Percentiles rank a stretch among this genome's conserved stretches.
These are phyloP conservation scores for Mythimna loreyi DNA, from an alignment of 2,888 invertebrate genomes.

Conservation along the genomic window DNA sequence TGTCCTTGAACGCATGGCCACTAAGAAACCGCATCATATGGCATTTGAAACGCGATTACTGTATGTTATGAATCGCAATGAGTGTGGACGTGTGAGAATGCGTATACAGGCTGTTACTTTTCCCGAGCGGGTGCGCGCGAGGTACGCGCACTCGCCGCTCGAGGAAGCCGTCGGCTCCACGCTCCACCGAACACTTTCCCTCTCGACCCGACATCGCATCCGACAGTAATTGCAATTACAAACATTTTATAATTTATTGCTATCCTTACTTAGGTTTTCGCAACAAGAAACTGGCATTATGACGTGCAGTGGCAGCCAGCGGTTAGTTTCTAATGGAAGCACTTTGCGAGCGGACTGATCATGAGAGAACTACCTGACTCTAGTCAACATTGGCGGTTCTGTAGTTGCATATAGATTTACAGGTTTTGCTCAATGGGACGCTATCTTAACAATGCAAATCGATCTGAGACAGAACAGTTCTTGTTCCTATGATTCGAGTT, in stretches of 20 bases:
- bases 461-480: slow-evolving; percentile 1
- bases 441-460: slow-evolving; percentile 6
- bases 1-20: slow-evolving; percentile 84
- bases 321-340: slow-evolving; percentile 79
- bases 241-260: slow-evolving; percentile 72
- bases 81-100: slow-evolving; percentile 70
- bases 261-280: slow-evolving; percentile 70
- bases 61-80: slow-evolving; percentile 68
- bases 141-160: slow-evolving; percentile 66
- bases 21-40: slow-evolving; percentile 67
- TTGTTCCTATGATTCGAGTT: slow-evolving; percentile 8
- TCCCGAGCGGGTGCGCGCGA: slow-evolving; percentile 72
- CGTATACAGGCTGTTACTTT: slow-evolving; percentile 75
- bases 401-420: background rate
- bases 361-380: slow-evolving; percentile 59
- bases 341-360: slow-evolving; percentile 70
- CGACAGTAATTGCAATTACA: slow-evolving; percentile 76
- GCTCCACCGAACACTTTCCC: slow-evolving; percentile 86
- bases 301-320: slow-evolving; percentile 68
- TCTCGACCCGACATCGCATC: slow-evolving; percentile 80
- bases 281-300: slow-evolving; percentile 66
- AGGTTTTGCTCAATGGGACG: slow-evolving; percentile 1
- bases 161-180: slow-evolving; percentile 81
- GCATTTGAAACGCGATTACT: slow-evolving; percentile 67
- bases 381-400: slow-evolving; percentile 3